Percentiles rank a stretch among this genome's conserved stretches.
Conservation (phyloP, 2,797 vertebrate species). For the Bucorvus abyssinicus region DNA sequence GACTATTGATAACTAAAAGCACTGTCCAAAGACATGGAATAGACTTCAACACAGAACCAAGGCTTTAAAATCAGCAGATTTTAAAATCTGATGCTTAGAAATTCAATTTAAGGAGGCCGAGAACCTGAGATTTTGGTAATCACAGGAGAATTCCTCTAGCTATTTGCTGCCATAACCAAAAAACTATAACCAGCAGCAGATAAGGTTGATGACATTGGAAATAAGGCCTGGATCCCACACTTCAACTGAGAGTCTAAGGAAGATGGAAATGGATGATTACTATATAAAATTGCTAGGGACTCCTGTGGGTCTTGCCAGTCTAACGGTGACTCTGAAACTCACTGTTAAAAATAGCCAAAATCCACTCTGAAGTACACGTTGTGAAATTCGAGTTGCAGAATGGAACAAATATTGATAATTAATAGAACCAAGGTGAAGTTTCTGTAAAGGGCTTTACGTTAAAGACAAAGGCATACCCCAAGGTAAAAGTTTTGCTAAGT, state of each 20-base stretch:
- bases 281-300: neutral
- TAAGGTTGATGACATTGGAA: neutral
- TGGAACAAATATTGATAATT: neutral
- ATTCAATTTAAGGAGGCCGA: neutral
- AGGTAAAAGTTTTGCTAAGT: neutral
- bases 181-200: neutral
- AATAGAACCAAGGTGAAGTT: neutral
- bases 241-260: neutral
- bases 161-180: neutral
- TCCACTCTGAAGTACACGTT: neutral
- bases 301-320: neutral
- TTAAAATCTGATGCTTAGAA: neutral
- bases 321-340: neutral
- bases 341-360: neutral
- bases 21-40: neutral
- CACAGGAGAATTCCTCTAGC: neutral
- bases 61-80: neutral
- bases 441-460: neutral
- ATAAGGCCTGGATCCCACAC: neutral
- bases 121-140: neutral
- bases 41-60: neutral
- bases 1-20: neutral
- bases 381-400: neutral
- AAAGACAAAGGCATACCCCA: neutral
- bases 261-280: neutral